Conservation (phyloP, 1,140 invertebrate species). For the Drosophila watanabei region DNA sequence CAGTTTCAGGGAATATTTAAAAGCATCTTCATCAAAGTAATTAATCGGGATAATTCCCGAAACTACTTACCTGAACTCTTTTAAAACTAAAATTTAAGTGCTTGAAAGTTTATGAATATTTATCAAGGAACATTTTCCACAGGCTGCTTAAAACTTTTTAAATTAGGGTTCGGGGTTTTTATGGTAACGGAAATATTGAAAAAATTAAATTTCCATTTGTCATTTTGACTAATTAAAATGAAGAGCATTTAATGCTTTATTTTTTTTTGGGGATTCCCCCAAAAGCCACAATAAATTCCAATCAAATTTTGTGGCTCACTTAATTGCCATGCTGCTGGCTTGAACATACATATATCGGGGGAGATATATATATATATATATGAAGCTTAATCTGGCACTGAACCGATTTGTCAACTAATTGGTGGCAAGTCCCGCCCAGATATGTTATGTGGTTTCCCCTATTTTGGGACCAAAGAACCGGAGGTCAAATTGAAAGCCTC, state of each 20-base stretch:
- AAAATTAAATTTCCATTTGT: slow-evolving; percentile 9
- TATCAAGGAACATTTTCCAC: slow-evolving; percentile 14
- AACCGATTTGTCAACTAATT: slow-evolving; percentile 63
- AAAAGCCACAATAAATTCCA: slow-evolving; percentile 67
- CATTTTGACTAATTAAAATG: slow-evolving; percentile 52
- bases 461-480: slow-evolving; percentile 28
- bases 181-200: slow-evolving; percentile 1
- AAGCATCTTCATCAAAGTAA: not conserved
- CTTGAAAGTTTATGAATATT: slow-evolving; percentile 14
- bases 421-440: slow-evolving; percentile 55
- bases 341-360: not conserved
- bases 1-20: no score
- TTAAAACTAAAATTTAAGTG: slow-evolving; percentile 10
- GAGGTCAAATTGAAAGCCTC: slow-evolving; percentile 39
- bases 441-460: slow-evolving; percentile 57
- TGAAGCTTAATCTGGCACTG: slow-evolving; percentile 44
- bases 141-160: slow-evolving; percentile 34
- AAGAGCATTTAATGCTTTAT: slow-evolving; percentile 14
- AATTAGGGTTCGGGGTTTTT: no score
- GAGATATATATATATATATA: not conserved
- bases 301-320: slow-evolving; percentile 70
- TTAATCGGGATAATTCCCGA: not conserved
- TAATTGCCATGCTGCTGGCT: slow-evolving; percentile 60
- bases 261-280: not conserved
- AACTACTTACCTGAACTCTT: slow-evolving; percentile 25